A percentile compares a stretch with the other conserved stretches of the same genome.
Conservation (phyloP, 2,797 vertebrate species). For the Sebastiscus albofasciatus region DNA sequence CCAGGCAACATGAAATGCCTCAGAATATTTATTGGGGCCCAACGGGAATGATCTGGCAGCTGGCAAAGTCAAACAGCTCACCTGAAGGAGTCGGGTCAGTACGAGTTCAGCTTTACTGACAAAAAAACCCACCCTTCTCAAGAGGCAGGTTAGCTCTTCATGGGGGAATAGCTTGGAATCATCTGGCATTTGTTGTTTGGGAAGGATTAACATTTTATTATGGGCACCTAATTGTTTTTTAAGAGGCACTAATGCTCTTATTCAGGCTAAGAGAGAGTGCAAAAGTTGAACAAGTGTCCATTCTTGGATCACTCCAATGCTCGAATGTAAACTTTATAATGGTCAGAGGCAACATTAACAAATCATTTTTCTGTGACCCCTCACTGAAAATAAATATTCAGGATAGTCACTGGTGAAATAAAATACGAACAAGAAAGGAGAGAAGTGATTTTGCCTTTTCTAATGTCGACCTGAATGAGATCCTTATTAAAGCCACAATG, state of each 20-base stretch:
- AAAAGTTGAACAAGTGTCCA: not conserved
- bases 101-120: constrained; percentile 50
- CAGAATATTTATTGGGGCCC: constrained; percentile 64
- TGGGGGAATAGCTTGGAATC: constrained; percentile 9
- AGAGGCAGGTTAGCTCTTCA: constrained; percentile 7
- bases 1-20: constrained; percentile 56
- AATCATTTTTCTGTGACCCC: not conserved
- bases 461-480: not conserved
- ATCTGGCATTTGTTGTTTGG: constrained; percentile 28
- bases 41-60: constrained; percentile 54
- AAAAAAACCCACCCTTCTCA: constrained; percentile 6
- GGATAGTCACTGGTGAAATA: not conserved
- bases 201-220: constrained; percentile 32
- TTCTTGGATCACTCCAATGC: not conserved
- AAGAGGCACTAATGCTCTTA: not conserved
- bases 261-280: not conserved
- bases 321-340: not conserved
- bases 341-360: not conserved
- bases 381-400: not conserved
- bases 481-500: not conserved
- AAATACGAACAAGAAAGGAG: not conserved
- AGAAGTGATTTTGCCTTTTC: not conserved
- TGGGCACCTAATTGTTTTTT: constrained; percentile 23
- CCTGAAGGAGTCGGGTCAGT: constrained; percentile 57
- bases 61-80: constrained; percentile 68